These are phyloP conservation scores for Catotricha subobsoleta DNA, from an alignment of 2,888 invertebrate genomes.

Conservation along the genomic window DNA sequence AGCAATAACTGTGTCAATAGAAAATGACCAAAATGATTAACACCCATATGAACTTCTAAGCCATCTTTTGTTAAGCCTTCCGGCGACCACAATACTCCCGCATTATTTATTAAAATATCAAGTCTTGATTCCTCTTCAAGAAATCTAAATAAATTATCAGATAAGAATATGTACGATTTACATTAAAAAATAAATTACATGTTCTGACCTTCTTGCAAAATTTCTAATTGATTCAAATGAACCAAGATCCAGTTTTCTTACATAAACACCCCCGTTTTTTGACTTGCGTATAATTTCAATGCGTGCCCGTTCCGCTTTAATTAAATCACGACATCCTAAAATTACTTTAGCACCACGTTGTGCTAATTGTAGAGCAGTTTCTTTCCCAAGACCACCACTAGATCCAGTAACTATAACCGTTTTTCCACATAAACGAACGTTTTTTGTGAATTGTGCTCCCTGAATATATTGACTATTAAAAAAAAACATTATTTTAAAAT, in stretches of 20 bases:
- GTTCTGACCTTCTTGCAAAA: constrained; percentile 37
- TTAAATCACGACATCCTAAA: constrained; percentile 60
- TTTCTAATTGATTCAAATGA: constrained; percentile 36
- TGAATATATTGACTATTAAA: constrained; percentile 26
- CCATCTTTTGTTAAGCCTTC: constrained; percentile 42
- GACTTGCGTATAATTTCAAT: constrained; percentile 56
- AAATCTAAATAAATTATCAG: constrained; percentile 21
- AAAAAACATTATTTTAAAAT: no score
- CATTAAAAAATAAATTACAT: no score
- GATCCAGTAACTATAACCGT: constrained; percentile 65
- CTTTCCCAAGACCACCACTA: constrained; percentile 66
- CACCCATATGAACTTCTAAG: constrained; percentile 45
- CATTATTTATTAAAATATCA: constrained; percentile 51
- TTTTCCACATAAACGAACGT: constrained; percentile 39
- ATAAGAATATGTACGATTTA: no score
- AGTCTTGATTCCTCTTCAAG: constrained; percentile 33
- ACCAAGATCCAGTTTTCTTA: constrained; percentile 32
- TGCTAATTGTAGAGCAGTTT: constrained; percentile 53
- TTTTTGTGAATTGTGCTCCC: constrained; percentile 40
- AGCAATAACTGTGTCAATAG: constrained; percentile 40
- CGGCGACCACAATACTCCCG: constrained; percentile 50
- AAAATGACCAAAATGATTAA: constrained; percentile 48
- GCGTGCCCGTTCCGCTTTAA: constrained; percentile 51
- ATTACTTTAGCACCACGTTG: constrained; percentile 54
- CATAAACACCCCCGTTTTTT: constrained; percentile 54